Evolutionary conservation across 1,140 invertebrate genomes (phyloP), one percentile per base, ranked within the genome.

Genomic region (Idris sp.): DNA sequence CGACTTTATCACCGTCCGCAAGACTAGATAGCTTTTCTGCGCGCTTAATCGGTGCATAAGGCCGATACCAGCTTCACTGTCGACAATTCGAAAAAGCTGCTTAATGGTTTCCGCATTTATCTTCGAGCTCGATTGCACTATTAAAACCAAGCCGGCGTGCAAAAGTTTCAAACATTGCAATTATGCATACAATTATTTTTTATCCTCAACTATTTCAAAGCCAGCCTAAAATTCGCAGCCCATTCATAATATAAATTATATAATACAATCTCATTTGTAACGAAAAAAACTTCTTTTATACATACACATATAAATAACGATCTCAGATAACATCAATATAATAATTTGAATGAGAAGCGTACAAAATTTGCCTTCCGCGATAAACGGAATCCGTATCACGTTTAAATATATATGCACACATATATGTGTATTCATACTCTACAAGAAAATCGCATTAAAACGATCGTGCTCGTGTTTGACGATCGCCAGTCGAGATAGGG

Each of bases 381-480:
- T 48, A 11, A 59, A 13, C 18, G 61, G 59, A 67, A 71, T 67
- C 35, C 54, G 30, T 13, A 14, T 41, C 61, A 48, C 61, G 51
- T 59, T 49, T 51, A 19, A 59, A 48, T 53, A 64, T 69, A 73
- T 51, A 28, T 58, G 61, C 69, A 46, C 56, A 68, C 59, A 62
- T 64, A 48, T 53, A 64, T 69, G 69, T 51, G 35, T 58, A 65
- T 74, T 53, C 56, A 68, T 64, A 62, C 11, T 58, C 41, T 40
- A 81, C 80, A 81, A 77, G 78, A 74, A 80, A 79, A 80, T 76
- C 74, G 76, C 80, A 81, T 81, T 80, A 80, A 79, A 77, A 72
- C 72, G 59, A 75, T 56, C 71, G 49, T 38, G 72, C 68, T 69
- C 72, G 53, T 74, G 76, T 78, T 80, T 80, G 79, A 81, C 76